Evolutionary conservation across 2,113 vertebrate species (phyloP), one percentile per base, ranked within the genome.

Genomic region (Chaetops frenatus): DNA sequence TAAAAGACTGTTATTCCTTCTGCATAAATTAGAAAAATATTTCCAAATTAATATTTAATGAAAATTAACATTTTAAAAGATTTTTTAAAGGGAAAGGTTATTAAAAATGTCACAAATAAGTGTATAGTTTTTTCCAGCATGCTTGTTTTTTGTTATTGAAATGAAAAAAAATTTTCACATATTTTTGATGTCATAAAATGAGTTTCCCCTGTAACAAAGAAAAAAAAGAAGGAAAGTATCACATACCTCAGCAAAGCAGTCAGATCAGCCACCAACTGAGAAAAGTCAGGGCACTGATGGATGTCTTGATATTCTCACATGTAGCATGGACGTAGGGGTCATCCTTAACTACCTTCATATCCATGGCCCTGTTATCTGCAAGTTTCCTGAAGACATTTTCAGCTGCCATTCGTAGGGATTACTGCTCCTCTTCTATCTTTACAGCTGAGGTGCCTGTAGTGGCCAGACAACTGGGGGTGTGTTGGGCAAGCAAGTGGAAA

Each of bases 131-230:
- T 80, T 51, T 48, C 10, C 15, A 65, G 12, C 35, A n/a, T 17
- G 7, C 2, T 69, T 2, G 25, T 9, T 90, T 82, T 66, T 71
- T 24, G 14, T 54, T 58, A 83, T 4, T 62, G 16, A 76, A 71
- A 28, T 45, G 1, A 62, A 66, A 53, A 86, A 78, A 65, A 77
- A 38, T 9, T 57, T 76, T 33, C 25, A 66, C 7, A 23, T 10
- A 33, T 57, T 62, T 88, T 54, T 42, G 9, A 25, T 60, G 3
- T 14, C 21, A 42, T 38, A 61, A 90, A 45, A 54, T 40, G 12
- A 74, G 7, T 9, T 2, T 53, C 9, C 9, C 7, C 3, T 19
- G 3, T 35, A 36, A 33, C 3, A 23, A 53, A 72, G 4, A 1
- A 11, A 28, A 40, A 29, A 20, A 21, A 33, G 12, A 50, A 11